Base-by-base conservation (phyloP, 2,113 vertebrate genomes). In the Paradisaea rubra region DNA sequence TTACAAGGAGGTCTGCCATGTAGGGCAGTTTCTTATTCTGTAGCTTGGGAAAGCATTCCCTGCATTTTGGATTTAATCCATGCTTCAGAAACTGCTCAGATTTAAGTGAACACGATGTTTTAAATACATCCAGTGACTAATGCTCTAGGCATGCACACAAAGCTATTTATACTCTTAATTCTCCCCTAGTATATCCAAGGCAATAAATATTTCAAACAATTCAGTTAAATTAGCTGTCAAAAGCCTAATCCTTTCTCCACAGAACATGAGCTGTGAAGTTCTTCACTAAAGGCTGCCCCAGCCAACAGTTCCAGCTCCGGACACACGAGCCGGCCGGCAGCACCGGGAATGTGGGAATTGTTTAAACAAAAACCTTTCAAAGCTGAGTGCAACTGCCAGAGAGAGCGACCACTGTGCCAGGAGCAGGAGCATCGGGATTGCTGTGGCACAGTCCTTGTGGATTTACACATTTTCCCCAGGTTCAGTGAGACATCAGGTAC, bases 151-250 rank as follows among this genome's bases (percentile, higher is more conserved):
- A 94, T 4, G 90, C 82, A 78, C 44, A 50, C 74, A 82, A 70
- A 50, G 66, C 68, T 96, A 91, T 95, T 94, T 94, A 78, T 90
- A 83, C 8, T 28, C 81, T n/a, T 60, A 59, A 60, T 94, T 80
- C 86, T 87, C 56, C 79, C 35, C 37, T 22, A 42, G 39, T 33
- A 65, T 31, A 92, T 35, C 24, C 78, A 94, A 84, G n/a, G 70
- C 88, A 89, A 50, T 24, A 91, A 93, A 74, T 68, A 86, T 83
- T 91, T 93, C 83, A 79, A 77, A 42, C 74, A 74, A 41, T 81
- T 68, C 63, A 41, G 49, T 78, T 72, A 85, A 87, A 93, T 47
- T 17, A 76, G 28, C 54, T 81, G 50, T 87, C 92, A 81, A 54
- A 93, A 90, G 59, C 68, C 49, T 33, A 60, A 68, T 47, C 44